These are phyloP conservation scores for Oreohelix idahoensis DNA, from an alignment of 1,140 invertebrate genomes.

Conservation along the genomic window DNA sequence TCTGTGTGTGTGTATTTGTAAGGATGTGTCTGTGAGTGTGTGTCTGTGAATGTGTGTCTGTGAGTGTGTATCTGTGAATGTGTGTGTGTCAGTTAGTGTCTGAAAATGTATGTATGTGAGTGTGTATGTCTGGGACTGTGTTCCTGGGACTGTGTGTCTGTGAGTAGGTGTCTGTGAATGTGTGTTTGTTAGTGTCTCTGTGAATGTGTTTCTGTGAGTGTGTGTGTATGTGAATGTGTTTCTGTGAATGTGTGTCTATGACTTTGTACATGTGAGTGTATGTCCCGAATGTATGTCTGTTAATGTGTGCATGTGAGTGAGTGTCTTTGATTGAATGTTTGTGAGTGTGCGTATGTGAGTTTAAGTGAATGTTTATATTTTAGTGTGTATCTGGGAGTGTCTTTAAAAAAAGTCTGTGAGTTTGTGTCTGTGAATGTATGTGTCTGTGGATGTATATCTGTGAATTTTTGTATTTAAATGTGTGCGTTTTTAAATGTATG, in stretches of 20 bases:
- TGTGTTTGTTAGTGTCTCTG: slow-evolving; percentile 13
- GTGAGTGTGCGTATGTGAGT: not conserved
- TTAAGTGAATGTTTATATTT: too few relatives aligned
- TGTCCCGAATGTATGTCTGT: slow-evolving; percentile 11
- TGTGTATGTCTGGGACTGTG: not conserved
- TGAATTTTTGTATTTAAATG: too few relatives aligned
- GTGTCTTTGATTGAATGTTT: not conserved
- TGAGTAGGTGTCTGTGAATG: slow-evolving; percentile 8
- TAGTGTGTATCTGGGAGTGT: too few relatives aligned
- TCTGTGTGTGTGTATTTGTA: too few relatives aligned
- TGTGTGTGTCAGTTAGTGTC: too few relatives aligned
- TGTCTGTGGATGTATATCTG: too few relatives aligned
- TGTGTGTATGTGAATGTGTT: slow-evolving; percentile 16
- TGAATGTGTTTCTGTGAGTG: not conserved
- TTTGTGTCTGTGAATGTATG: too few relatives aligned
- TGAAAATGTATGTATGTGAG: too few relatives aligned
- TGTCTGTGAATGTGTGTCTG: too few relatives aligned
- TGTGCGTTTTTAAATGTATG: not conserved
- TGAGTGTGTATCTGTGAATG: too few relatives aligned
- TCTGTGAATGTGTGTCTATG: slow-evolving; percentile 17
- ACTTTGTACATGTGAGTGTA: slow-evolving; percentile 9
- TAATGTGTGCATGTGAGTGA: not conserved
- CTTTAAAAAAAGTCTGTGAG: too few relatives aligned
- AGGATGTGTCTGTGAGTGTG: not conserved
- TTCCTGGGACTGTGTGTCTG: not conserved